phyloP scores from a whole-genome alignment of 2,888 invertebrate species.

The Acleris literana region DNA sequence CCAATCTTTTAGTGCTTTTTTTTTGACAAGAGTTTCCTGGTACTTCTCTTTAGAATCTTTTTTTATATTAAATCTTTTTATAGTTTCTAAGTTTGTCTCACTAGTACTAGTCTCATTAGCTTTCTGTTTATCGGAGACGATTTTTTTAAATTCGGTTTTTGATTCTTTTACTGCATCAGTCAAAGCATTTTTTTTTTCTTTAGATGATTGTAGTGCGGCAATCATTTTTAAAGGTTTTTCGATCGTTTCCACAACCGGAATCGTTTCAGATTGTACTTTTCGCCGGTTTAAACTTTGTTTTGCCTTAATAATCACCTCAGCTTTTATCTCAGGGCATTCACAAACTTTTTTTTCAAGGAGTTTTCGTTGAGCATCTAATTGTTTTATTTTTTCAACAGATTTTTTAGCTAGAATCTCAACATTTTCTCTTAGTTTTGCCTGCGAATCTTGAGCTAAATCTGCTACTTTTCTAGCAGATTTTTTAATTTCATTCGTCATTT shows the following conservation, averaged over 20 bases:
- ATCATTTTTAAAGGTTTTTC: neutral
- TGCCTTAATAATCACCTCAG: neutral
- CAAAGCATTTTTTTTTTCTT: neutral
- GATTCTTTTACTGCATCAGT: neutral
- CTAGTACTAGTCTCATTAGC: neutral
- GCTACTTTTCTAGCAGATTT: conserved; percentile 41
- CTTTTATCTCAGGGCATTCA: conserved; percentile 19
- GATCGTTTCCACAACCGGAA: no score
- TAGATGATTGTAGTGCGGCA: neutral
- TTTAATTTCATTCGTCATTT: conserved; percentile 41
- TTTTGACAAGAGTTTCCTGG: neutral
- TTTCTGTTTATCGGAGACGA: neutral
- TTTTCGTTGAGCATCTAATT: conserved; percentile 26
- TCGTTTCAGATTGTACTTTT: no score
- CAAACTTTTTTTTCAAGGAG: conserved; percentile 13
- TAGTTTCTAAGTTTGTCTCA: neutral
- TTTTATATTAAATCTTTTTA: neutral
- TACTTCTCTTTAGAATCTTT: neutral
- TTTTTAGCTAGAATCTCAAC: conserved; percentile 37
- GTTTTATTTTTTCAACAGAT: conserved; percentile 42
- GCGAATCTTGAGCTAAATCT: conserved; percentile 42
- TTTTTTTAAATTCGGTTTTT: neutral
- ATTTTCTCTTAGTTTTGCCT: conserved; percentile 40
- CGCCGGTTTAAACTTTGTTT: no score
- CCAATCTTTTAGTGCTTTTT: neutral